Conservation (phyloP, 2,888 invertebrate genomes). For the Stenoptilia bipunctidactyla region DNA sequence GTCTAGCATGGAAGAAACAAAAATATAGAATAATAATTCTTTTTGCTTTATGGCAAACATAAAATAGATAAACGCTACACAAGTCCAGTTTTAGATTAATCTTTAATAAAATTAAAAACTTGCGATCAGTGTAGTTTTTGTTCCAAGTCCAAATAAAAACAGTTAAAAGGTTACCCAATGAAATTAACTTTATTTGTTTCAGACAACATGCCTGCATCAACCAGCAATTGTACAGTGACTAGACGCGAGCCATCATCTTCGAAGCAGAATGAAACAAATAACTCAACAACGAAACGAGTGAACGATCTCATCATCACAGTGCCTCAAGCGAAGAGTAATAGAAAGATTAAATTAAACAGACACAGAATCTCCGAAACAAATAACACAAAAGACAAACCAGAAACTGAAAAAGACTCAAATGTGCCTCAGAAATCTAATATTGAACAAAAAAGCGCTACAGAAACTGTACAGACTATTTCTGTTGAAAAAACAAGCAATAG, state of each 20-base stretch:
- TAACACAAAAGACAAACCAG: conserved; percentile 3
- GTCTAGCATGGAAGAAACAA: no score
- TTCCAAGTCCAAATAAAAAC: no score
- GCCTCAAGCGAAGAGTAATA: conserved; percentile 34
- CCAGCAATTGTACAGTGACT: neutral
- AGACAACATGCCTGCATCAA: conserved; percentile 18
- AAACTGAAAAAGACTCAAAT: conserved; percentile 1
- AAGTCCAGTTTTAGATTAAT: no score
- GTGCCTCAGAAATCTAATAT: conserved; percentile 10
- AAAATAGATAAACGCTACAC: no score
- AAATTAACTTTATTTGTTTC: conserved; percentile 16
- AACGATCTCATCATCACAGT: conserved; percentile 47
- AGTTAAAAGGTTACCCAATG: no score
- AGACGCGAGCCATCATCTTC: neutral
- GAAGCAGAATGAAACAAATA: neutral
- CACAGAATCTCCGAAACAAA: conserved; percentile 21
- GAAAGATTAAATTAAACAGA: conserved; percentile 56
- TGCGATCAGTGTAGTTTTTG: no score
- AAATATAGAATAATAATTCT: no score
- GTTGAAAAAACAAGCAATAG: conserved; percentile 20
- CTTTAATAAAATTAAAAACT: no score
- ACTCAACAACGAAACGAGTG: conserved; percentile 30
- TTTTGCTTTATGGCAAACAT: no score
- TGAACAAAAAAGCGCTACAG: conserved; percentile 2
- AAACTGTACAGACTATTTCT: conserved; percentile 16